Percentiles rank a stretch among this genome's conserved stretches.
Evolutionary conservation across 2,797 vertebrate genomes (phyloP).

Genomic region (Anolis apletophallus): DNA sequence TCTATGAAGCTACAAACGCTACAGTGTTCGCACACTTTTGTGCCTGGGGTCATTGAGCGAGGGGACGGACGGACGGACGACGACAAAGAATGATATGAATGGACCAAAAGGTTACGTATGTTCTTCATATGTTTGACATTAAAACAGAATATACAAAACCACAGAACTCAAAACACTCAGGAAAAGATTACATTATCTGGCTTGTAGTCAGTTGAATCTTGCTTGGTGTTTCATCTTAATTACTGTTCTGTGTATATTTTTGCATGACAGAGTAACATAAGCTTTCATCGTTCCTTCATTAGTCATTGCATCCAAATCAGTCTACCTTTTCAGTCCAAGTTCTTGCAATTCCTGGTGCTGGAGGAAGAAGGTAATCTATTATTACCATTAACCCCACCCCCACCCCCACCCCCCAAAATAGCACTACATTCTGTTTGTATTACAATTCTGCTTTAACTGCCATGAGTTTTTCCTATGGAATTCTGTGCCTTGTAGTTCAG

Average conservation of each 20-base stretch:
- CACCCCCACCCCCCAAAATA: too few relatives aligned
- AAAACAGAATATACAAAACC: conserved; percentile 21
- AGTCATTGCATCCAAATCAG: background rate
- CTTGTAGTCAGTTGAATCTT: conserved; percentile 7
- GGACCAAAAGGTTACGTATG: too few relatives aligned
- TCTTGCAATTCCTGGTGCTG: background rate
- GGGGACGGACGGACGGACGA: too few relatives aligned
- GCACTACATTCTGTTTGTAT: background rate
- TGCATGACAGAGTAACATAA: background rate
- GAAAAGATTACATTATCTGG: conserved; percentile 29
- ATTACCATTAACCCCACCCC: too few relatives aligned
- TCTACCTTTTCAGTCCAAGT: background rate
- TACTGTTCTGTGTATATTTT: background rate
- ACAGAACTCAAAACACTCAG: conserved; percentile 6
- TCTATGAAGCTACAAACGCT: too few relatives aligned
- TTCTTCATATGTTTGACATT: conserved; percentile 46
- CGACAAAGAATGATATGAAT: too few relatives aligned
- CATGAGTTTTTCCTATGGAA: too few relatives aligned
- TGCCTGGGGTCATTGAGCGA: too few relatives aligned
- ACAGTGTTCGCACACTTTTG: too few relatives aligned
- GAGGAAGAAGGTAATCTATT: background rate
- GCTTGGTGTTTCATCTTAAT: conserved; percentile 10
- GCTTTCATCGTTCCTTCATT: background rate
- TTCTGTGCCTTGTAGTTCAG: too few relatives aligned
- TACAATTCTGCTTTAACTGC: too few relatives aligned